phyloP scores from a whole-genome alignment of 2,888 invertebrate species.

The Drosophila differens region DNA sequence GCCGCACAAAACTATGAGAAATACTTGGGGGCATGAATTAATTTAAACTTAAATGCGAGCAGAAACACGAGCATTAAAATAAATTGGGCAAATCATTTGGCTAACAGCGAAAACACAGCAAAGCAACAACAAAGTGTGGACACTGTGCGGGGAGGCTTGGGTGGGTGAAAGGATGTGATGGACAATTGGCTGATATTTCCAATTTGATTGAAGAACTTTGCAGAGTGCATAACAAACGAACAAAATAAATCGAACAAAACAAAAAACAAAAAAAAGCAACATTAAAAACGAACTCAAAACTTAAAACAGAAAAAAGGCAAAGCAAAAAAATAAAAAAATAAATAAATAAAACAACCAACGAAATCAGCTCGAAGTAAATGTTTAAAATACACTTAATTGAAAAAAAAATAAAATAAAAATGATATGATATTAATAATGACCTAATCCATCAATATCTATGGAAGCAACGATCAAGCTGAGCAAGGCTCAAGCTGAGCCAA shows the following conservation, averaged over 20 bases:
- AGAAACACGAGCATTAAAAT: slow-evolving; percentile 41
- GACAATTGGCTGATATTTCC: slow-evolving; percentile 47
- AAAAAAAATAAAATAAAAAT: background rate
- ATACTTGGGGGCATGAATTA: slow-evolving; percentile 58
- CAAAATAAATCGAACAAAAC: slow-evolving; percentile 9
- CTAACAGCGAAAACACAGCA: slow-evolving; percentile 46
- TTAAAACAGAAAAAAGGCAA: background rate
- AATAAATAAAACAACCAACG: too few relatives aligned
- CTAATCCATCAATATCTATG: background rate
- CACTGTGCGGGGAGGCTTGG: background rate
- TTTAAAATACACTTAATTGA: background rate
- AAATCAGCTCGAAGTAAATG: background rate
- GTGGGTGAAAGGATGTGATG: background rate
- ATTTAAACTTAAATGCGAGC: slow-evolving; percentile 57
- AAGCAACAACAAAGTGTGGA: slow-evolving; percentile 18
- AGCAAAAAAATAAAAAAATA: background rate
- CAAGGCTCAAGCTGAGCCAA: background rate
- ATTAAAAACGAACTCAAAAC: background rate
- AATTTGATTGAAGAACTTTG: slow-evolving; percentile 50
- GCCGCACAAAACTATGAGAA: slow-evolving; percentile 38
- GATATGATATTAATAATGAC: background rate
- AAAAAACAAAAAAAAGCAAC: background rate
- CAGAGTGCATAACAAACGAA: slow-evolving; percentile 39
- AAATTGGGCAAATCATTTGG: slow-evolving; percentile 55
- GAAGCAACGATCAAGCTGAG: background rate